These are phyloP conservation scores for Ernsta delagoae DNA, from an alignment of 2,888 invertebrate species.

Conservation along the genomic window DNA sequence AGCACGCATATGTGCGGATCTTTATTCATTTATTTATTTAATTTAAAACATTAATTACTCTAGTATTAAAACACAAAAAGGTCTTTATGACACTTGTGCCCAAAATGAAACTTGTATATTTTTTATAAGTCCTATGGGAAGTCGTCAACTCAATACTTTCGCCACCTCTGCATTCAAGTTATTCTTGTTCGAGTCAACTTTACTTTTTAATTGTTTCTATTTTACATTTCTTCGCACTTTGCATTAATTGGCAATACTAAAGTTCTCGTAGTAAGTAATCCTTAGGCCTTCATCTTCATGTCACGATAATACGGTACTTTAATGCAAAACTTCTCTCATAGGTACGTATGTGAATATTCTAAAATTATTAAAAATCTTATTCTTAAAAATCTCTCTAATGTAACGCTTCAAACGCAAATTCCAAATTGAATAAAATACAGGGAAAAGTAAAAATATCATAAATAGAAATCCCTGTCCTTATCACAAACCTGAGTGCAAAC, in stretches of 20 bases:
- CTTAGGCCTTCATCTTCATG: background rate
- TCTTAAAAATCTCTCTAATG: too few species aligned
- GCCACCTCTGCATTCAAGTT: slow-evolving; percentile 38
- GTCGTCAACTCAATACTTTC: slow-evolving; percentile 43
- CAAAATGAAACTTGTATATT: too few species aligned
- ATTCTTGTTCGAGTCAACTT: slow-evolving; percentile 40
- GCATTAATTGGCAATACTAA: slow-evolving; percentile 37
- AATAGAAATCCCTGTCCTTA: slow-evolving; percentile 6
- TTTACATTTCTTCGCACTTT: slow-evolving; percentile 40
- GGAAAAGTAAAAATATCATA: background rate
- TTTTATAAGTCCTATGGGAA: slow-evolving; percentile 26
- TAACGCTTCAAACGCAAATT: too few species aligned
- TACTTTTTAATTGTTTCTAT: slow-evolving; percentile 37
- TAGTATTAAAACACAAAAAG: too few species aligned
- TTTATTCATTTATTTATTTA: too few species aligned
- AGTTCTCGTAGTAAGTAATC: slow-evolving; percentile 27
- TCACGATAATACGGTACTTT: slow-evolving; percentile 1
- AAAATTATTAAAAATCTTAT: too few species aligned
- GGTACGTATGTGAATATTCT: too few species aligned
- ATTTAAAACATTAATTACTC: too few species aligned
- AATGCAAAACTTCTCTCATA: too few species aligned
- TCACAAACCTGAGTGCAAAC: background rate
- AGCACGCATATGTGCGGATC: too few species aligned
- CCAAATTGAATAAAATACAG: too few species aligned
- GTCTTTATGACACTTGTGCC: too few species aligned